phyloP scores from a whole-genome alignment of 2,797 vertebrate species.

The Ceryle rudis region DNA sequence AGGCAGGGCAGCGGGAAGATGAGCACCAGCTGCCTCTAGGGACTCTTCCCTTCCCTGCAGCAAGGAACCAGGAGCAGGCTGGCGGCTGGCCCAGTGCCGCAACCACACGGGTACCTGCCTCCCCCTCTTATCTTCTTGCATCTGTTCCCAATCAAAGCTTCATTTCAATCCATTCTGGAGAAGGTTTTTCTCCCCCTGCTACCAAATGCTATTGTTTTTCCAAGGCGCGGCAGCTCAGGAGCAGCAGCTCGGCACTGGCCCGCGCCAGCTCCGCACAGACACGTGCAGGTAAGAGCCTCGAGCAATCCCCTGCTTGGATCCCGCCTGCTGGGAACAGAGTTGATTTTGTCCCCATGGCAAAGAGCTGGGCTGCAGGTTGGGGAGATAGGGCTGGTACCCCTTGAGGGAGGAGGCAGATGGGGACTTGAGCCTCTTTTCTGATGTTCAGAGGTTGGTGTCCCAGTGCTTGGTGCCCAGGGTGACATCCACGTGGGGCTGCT shows the following conservation, averaged over 20 bases:
- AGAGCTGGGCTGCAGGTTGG: not conserved
- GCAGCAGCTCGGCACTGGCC: not conserved
- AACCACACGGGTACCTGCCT: not conserved
- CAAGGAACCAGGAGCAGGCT: not conserved
- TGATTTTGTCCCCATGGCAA: not conserved
- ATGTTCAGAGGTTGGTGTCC: not conserved
- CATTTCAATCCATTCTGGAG: slow-evolving; percentile 21
- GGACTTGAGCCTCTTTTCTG: not conserved
- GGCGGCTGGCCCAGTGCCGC: not conserved
- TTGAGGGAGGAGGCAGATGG: rapidly evolving
- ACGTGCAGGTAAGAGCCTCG: not conserved
- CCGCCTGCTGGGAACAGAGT: not conserved
- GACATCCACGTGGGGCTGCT: not conserved
- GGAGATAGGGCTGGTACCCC: rapidly evolving
- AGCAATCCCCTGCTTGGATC: not conserved
- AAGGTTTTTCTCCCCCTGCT: slow-evolving; percentile 23
- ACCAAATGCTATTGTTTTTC: slow-evolving; percentile 64
- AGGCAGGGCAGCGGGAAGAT: rapidly evolving
- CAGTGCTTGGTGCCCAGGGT: too few relatives aligned
- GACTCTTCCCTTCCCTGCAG: not conserved
- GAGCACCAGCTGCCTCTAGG: rapidly evolving
- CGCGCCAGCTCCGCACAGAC: not conserved
- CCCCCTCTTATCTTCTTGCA: slow-evolving; percentile 21
- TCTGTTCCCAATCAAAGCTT: slow-evolving; percentile 68
- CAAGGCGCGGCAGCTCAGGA: not conserved